Conservation (phyloP, 2,797 vertebrate genomes). For the Adelosebastes latens region DNA sequence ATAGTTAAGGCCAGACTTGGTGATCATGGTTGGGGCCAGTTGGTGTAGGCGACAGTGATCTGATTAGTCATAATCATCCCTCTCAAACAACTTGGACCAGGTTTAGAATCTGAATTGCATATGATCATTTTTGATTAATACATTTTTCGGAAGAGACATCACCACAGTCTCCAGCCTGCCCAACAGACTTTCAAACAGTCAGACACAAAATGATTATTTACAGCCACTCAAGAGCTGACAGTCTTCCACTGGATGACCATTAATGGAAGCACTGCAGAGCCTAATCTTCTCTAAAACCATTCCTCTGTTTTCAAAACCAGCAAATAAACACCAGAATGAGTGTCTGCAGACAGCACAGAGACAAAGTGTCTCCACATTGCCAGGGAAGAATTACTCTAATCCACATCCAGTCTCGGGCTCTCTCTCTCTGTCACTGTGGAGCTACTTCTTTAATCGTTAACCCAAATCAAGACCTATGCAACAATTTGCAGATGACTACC, state of each 20-base stretch:
- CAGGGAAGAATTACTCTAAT: conserved; percentile 28
- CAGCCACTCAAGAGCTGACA: conserved; percentile 9
- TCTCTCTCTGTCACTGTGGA: not conserved
- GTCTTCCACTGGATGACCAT: conserved; percentile 40
- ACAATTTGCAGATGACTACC: conserved; percentile 53
- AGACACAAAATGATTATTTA: conserved; percentile 6
- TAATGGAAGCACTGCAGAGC: conserved; percentile 39
- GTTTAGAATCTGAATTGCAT: not conserved
- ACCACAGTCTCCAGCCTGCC: not conserved
- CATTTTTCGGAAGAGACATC: not conserved
- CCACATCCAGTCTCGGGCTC: conserved; percentile 15
- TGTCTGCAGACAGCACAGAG: conserved; percentile 39
- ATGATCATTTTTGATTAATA: not conserved
- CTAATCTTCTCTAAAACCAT: conserved; percentile 38
- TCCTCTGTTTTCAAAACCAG: conserved; percentile 46
- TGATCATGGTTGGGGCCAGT: conserved; percentile 19
- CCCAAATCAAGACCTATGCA: conserved; percentile 35
- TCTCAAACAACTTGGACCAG: not conserved
- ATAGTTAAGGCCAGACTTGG: conserved; percentile 37
- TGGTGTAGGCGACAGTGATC: conserved; percentile 18
- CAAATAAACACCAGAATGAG: conserved; percentile 53
- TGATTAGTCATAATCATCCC: conserved; percentile 41
- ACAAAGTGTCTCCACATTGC: conserved; percentile 38
- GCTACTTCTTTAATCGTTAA: conserved; percentile 22
- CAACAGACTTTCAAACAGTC: not conserved